These are phyloP conservation scores for Schizotus pectinicornis DNA, from an alignment of 2,888 invertebrate species.

Conservation along the genomic window DNA sequence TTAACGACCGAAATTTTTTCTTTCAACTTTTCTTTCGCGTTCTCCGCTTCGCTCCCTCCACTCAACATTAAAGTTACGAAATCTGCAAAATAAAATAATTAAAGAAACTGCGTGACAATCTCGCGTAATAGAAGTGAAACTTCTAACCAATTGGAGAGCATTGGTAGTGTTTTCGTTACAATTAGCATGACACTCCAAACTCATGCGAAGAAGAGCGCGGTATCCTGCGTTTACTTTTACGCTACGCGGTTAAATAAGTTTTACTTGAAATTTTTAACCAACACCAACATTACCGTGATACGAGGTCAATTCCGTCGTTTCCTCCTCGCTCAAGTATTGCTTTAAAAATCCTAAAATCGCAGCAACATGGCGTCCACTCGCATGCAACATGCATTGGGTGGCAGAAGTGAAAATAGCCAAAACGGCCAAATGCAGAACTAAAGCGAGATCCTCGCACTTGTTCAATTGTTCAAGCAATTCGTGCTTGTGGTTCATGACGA, in stretches of 20 bases:
- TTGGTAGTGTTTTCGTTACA: no score
- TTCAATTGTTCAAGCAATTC: conserved; percentile 80
- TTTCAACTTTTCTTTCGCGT: conserved; percentile 59
- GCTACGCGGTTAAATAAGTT: not conserved
- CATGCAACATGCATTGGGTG: conserved; percentile 85
- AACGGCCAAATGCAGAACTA: conserved; percentile 77
- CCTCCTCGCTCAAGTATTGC: conserved; percentile 70
- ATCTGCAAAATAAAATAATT: conserved; percentile 60
- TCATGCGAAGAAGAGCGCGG: no score
- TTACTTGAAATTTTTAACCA: not conserved
- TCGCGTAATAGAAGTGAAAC: not conserved
- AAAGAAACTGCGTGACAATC: not conserved
- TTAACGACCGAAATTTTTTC: conserved; percentile 61
- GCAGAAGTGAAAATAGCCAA: conserved; percentile 81
- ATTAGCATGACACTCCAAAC: no score
- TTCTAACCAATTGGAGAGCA: no score
- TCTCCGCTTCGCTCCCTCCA: conserved; percentile 61
- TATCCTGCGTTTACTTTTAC: not conserved
- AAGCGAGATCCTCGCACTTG: conserved; percentile 75
- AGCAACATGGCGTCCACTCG: conserved; percentile 92
- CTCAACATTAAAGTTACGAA: conserved; percentile 69
- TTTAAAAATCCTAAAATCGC: conserved; percentile 77
- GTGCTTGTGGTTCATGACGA: conserved; percentile 81
- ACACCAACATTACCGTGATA: conserved; percentile 84
- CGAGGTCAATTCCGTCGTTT: conserved; percentile 67